These are phyloP conservation scores for Pseudoips prasinana DNA, from an alignment of 2,888 invertebrate genomes.

Conservation along the genomic window DNA sequence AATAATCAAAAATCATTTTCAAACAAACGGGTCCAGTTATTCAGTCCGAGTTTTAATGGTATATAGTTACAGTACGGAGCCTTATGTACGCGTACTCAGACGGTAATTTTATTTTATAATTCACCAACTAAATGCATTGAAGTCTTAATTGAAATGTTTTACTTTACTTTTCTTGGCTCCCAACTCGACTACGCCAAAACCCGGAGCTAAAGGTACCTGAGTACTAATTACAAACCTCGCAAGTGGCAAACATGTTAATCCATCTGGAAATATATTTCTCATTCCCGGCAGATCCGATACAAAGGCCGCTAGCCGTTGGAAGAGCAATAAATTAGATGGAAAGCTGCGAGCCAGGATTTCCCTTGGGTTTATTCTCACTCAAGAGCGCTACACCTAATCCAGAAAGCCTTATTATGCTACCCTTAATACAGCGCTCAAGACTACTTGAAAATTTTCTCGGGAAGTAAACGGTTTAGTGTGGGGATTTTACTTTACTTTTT, in stretches of 20 bases:
- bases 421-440: conserved; percentile 80
- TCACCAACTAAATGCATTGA: no score
- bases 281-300: conserved; percentile 75
- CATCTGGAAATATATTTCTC: conserved; percentile 76
- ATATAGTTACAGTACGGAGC: no score
- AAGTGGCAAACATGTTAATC: conserved; percentile 73
- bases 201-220: conserved; percentile 44
- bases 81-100: no score
- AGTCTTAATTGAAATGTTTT: no score
- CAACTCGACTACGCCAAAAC: conserved; percentile 6
- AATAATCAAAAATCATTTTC: no score
- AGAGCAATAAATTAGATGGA: conserved; percentile 78
- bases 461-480: conserved; percentile 65
- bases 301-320: conserved; percentile 78
- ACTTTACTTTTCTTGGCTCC: background rate
- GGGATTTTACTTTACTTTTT: conserved; percentile 34
- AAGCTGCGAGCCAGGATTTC: conserved; percentile 80
- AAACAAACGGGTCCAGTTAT: no score
- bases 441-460: conserved; percentile 79
- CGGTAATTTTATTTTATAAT: no score
- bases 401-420: conserved; percentile 81
- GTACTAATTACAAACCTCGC: conserved; percentile 64
- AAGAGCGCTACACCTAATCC: conserved; percentile 80
- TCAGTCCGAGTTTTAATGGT: no score
- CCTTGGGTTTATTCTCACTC: conserved; percentile 81